These are phyloP conservation scores for Zaprionus gabonicus DNA, from an alignment of 1,140 invertebrate genomes.

Conservation along the genomic window DNA sequence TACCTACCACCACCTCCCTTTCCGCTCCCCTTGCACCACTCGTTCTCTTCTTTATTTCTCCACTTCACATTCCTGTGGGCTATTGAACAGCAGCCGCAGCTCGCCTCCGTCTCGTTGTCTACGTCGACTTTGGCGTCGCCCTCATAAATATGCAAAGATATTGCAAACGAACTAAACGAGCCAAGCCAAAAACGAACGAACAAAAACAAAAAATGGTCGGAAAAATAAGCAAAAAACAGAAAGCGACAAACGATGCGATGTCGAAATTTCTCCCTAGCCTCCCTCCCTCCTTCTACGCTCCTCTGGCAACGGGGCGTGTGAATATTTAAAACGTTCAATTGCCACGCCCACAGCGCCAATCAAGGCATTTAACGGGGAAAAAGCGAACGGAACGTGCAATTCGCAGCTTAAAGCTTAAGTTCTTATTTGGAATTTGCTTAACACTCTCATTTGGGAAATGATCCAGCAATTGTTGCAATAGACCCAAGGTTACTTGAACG, in stretches of 20 bases:
- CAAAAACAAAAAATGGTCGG: neutral
- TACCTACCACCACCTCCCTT: neutral
- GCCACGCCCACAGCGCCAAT: slow-evolving; percentile 67
- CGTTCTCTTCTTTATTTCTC: neutral
- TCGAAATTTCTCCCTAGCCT: slow-evolving; percentile 21
- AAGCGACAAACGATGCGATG: slow-evolving; percentile 43
- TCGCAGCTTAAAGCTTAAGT: neutral
- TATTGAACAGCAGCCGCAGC: slow-evolving; percentile 35
- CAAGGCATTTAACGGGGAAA: slow-evolving; percentile 50
- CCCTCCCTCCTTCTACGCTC: neutral
- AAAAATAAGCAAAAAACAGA: slow-evolving; percentile 32
- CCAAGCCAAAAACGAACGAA: slow-evolving; percentile 28
- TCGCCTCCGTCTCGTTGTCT: neutral
- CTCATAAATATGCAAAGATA: slow-evolving; percentile 79
- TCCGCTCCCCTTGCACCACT: neutral
- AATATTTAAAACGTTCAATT: slow-evolving; percentile 48
- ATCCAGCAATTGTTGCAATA: neutral
- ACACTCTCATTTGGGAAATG: neutral
- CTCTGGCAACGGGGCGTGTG: slow-evolving; percentile 25
- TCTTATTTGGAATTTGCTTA: neutral
- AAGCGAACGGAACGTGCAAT: slow-evolving; percentile 5
- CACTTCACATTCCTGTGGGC: slow-evolving; percentile 42
- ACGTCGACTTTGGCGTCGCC: slow-evolving; percentile 32
- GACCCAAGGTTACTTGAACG: neutral
- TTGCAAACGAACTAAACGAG: slow-evolving; percentile 66